These are phyloP conservation scores for Tipula helvola DNA, from an alignment of 2,888 invertebrate species.

Conservation along the genomic window DNA sequence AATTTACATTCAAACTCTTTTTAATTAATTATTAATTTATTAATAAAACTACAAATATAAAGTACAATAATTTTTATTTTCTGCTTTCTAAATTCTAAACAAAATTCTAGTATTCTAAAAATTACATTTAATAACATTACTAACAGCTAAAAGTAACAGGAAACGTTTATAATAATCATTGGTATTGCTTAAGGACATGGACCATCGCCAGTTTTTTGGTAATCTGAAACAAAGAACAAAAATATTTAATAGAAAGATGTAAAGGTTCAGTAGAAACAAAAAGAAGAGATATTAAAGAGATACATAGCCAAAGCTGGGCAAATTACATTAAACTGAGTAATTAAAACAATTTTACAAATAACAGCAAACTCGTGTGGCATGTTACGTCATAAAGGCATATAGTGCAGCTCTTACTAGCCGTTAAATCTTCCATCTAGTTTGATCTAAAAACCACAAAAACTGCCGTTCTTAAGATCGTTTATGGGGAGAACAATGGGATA, in stretches of 20 bases:
- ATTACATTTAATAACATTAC: not conserved
- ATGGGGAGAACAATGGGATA: no score
- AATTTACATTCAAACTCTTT: not conserved
- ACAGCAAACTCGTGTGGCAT: no score
- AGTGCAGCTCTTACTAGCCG: no score
- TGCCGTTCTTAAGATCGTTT: no score
- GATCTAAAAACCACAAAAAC: no score
- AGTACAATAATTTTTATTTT: not conserved
- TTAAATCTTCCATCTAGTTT: no score
- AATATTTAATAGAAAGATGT: not conserved
- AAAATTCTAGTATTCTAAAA: not conserved
- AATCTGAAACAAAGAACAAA: constrained; percentile 22
- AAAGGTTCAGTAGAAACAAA: no score
- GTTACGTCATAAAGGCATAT: no score
- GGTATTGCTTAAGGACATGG: constrained; percentile 27
- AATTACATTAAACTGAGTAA: no score
- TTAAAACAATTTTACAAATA: no score
- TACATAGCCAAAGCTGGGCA: no score
- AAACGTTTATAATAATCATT: not conserved
- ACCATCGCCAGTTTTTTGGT: constrained; percentile 33
- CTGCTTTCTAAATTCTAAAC: not conserved
- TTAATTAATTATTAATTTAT: not conserved
- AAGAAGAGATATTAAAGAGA: no score
- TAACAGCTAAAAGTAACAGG: not conserved
- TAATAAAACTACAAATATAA: not conserved